A percentile compares a stretch with the other conserved stretches of the same genome.
These are phyloP conservation scores for Mirounga angustirostris DNA, from an alignment of 2,113 vertebrate species.

Conservation along the genomic window DNA sequence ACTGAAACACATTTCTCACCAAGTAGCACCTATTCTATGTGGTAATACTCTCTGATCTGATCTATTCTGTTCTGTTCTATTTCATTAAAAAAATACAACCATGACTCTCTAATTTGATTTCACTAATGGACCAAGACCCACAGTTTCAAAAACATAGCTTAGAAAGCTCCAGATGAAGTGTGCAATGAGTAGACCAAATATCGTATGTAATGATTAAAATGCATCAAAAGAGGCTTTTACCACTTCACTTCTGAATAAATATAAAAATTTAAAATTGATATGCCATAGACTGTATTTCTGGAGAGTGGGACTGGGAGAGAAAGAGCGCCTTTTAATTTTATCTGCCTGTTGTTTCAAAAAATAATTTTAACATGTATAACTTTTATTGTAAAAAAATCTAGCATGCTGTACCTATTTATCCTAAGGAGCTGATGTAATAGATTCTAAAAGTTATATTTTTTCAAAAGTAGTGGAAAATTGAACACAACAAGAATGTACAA, in stretches of 20 bases:
- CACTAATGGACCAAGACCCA: neutral
- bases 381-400: slow-evolving; percentile 38
- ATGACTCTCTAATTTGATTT: slow-evolving; percentile 60
- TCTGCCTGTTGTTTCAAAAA: slow-evolving; percentile 13
- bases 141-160: slow-evolving; percentile 50
- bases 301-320: neutral
- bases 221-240: slow-evolving; percentile 36
- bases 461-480: slow-evolving; percentile 16
- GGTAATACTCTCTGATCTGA: neutral
- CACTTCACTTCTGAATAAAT: slow-evolving; percentile 40
- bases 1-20: slow-evolving; percentile 19
- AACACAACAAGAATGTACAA: neutral
- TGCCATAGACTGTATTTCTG: slow-evolving; percentile 32
- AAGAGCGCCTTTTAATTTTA: neutral
- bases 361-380: slow-evolving; percentile 25
- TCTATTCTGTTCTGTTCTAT: neutral
- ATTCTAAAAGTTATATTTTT: slow-evolving; percentile 54
- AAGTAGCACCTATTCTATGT: neutral
- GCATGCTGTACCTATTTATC: neutral
- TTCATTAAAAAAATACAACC: slow-evolving; percentile 35
- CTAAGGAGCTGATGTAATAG: slow-evolving; percentile 20
- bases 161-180: slow-evolving; percentile 25
- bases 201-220: slow-evolving; percentile 29
- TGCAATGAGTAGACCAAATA: slow-evolving; percentile 30
- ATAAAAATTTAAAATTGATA: neutral